Percentiles rank a stretch among this genome's conserved stretches.
These are phyloP conservation scores for Mythimna vitellina DNA, from an alignment of 2,888 invertebrate genomes.

Conservation along the genomic window DNA sequence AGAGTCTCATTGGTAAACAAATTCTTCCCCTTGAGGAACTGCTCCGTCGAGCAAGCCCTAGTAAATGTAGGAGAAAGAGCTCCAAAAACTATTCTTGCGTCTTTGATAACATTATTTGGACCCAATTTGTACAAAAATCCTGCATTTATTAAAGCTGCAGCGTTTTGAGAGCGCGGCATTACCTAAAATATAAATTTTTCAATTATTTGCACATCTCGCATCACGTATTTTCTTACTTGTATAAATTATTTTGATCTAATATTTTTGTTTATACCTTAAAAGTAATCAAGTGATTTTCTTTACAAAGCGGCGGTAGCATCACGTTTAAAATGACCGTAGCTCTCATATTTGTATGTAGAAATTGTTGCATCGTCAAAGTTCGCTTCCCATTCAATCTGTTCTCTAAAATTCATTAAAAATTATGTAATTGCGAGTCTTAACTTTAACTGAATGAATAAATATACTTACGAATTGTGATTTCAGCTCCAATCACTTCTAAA, in stretches of 20 bases:
- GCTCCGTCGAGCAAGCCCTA: constrained; percentile 89
- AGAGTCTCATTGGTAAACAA: constrained; percentile 81
- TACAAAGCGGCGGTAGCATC: constrained; percentile 86
- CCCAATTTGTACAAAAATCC: constrained; percentile 90
- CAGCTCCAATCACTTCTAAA: constrained; percentile 79
- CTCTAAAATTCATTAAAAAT: constrained; percentile 27
- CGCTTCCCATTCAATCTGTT: constrained; percentile 37
- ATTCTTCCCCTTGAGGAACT: constrained; percentile 81
- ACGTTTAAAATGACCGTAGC: constrained; percentile 88
- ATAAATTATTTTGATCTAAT: not conserved
- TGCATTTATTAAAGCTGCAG: constrained; percentile 93
- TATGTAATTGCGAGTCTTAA: not conserved
- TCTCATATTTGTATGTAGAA: constrained; percentile 82
- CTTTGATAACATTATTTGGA: constrained; percentile 64
- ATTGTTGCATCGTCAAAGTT: constrained; percentile 79
- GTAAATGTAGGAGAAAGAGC: constrained; percentile 84
- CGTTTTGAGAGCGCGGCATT: constrained; percentile 93
- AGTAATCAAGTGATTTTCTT: constrained; percentile 88
- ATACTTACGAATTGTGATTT: constrained; percentile 76
- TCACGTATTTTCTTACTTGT: not conserved
- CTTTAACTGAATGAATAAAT: not conserved
- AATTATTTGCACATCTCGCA: too few species aligned
- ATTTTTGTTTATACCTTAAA: constrained; percentile 89
- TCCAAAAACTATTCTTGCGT: constrained; percentile 90
- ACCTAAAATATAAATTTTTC: constrained; percentile 87